Evolutionary conservation across 2,113 vertebrate species (phyloP).

Genomic region (Phalacrocorax aristotelis): DNA sequence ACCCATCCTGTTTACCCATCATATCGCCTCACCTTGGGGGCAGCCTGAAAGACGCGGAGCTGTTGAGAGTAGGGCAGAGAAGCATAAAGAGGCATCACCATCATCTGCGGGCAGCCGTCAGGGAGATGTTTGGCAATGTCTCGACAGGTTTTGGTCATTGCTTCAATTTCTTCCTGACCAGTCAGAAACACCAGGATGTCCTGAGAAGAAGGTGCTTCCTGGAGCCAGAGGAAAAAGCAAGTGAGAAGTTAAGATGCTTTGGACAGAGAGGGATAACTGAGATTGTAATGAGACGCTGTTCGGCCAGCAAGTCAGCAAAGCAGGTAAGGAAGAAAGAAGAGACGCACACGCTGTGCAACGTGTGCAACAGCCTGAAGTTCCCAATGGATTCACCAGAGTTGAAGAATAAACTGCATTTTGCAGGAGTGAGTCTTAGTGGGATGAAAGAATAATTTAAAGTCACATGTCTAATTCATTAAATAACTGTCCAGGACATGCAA

Average conservation of each 20-base stretch:
- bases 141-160: constrained; percentile 90
- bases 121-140: constrained; percentile 92
- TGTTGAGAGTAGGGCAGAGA: constrained; percentile 90
- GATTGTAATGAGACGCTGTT: background rate
- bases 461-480: background rate
- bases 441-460: background rate
- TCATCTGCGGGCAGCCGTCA: constrained; percentile 81
- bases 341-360: accelerated
- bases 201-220: constrained; percentile 87
- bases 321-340: background rate
- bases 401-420: background rate
- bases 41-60: constrained; percentile 88
- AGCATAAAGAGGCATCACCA: constrained; percentile 89
- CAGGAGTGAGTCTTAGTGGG: background rate
- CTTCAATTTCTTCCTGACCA: constrained; percentile 97
- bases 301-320: background rate
- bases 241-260: background rate
- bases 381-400: background rate
- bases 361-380: background rate
- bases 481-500: background rate
- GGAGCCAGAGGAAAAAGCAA: background rate
- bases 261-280: background rate
- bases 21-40: constrained; percentile 81
- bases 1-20: background rate
- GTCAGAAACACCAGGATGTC: constrained; percentile 97